Conservation (phyloP, 2,797 vertebrate species). For the Pantherophis vulpinus region DNA sequence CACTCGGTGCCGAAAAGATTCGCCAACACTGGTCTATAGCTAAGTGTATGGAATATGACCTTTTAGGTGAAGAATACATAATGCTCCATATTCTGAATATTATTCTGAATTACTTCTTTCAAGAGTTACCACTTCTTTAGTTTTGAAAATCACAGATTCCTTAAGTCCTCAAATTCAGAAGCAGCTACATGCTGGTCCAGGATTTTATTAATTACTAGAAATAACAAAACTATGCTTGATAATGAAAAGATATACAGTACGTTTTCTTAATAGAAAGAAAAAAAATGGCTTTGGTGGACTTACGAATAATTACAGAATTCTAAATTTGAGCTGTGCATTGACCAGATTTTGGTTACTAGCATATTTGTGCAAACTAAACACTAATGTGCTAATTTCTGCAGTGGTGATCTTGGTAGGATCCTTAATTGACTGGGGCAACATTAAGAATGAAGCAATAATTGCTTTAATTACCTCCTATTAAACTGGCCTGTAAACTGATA, state of each 20-base stretch:
- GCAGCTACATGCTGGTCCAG: background rate
- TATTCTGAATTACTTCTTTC: background rate
- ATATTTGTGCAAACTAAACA: background rate
- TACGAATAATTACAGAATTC: background rate
- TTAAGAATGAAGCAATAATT: slow-evolving; percentile 20
- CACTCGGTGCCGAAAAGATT: no score
- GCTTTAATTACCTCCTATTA: slow-evolving; percentile 17
- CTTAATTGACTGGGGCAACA: background rate
- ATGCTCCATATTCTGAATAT: background rate
- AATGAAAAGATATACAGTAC: background rate
- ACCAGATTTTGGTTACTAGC: background rate
- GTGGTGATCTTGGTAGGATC: background rate
- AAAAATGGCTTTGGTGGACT: background rate
- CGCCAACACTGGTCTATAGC: background rate
- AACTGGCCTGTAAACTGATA: slow-evolving; percentile 8
- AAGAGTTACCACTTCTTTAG: background rate
- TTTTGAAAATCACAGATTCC: background rate
- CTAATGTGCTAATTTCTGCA: background rate
- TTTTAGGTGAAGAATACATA: background rate
- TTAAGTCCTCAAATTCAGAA: background rate
- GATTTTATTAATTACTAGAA: background rate
- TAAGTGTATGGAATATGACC: background rate
- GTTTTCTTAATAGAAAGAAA: background rate
- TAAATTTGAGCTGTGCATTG: background rate
- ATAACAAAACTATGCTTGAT: background rate